These are phyloP conservation scores for Caenorhabditis briggsae DNA, from an alignment of 1,140 invertebrate genomes.

Conservation along the genomic window DNA sequence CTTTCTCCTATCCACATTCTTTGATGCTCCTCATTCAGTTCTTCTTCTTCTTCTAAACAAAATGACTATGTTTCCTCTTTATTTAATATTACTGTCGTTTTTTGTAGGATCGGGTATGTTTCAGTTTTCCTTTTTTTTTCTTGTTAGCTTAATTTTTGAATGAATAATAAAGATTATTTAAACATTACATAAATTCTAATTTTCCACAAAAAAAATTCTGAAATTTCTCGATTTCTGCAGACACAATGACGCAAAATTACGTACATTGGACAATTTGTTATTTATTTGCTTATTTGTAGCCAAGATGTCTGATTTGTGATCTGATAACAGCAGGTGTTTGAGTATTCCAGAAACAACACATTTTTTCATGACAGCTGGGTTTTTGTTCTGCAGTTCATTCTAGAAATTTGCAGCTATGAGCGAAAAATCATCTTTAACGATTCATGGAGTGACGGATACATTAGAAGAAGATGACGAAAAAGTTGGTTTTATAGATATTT, in stretches of 20 bases:
- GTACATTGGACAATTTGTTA: constrained; percentile 22
- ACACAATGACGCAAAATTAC: constrained; percentile 23
- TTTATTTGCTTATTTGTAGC: constrained; percentile 9
- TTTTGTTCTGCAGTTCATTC: no score
- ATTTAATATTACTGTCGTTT: neutral
- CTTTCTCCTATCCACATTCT: neutral
- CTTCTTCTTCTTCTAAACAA: constrained; percentile 14
- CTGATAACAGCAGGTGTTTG: neutral
- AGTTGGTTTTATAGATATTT: constrained; percentile 31
- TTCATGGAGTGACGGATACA: constrained; percentile 57
- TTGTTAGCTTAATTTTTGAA: neutral
- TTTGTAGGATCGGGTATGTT: constrained; percentile 10
- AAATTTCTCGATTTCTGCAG: neutral
- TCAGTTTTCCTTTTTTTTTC: neutral
- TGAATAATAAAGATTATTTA: neutral
- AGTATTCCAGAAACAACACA: neutral
- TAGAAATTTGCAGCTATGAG: constrained; percentile 24
- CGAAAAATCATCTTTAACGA: constrained; percentile 23
- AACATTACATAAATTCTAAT: neutral
- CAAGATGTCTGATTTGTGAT: constrained; percentile 3
- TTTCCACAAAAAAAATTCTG: neutral
- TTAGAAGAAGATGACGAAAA: constrained; percentile 51
- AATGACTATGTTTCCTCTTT: neutral
- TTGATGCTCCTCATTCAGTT: constrained; percentile 1
- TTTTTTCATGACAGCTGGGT: neutral